Base-by-base conservation (phyloP, 2,888 invertebrate genomes). In the Altica lythri region DNA sequence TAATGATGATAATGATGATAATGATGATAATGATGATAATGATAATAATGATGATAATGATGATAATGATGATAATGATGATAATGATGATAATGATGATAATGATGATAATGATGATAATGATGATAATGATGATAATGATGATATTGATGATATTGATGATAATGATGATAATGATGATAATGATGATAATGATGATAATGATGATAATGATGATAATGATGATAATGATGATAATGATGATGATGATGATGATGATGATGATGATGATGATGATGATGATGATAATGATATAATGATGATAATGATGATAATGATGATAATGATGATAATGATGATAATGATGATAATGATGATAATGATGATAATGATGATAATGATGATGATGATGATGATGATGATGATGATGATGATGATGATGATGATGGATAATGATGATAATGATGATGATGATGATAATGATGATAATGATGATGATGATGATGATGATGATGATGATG, bases 211-310 rank as follows among this genome's bases (percentile, higher is more conserved):
- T 35, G 13, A 35, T 35, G 13, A 35, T 35, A 6, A 35, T 35
- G 13, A 35, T 35, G 13, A 35, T 35, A 6, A 35, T 35, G 13
- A 35, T 35, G 13, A 35, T 35, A 6, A 35, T 35, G 13, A 35
- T 35, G 13, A 35, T 35, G 13, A 35, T 35, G 13, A 35, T 35
- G 13, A 35, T 35, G 13, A 35, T 35, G 13, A 35, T 35, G 13
- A 35, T 35, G 13, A 35, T 35, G 13, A 35, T 35, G 13, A 35
- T 35, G 13, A 35, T 35, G 13, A 35, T 35, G 13, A 35, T 35
- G 13, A 35, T 35, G 13, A 35, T 35, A 35, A 35, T 35, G 35
- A 35, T 35, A 35, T 6, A 35, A 35, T 35, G 6, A 35, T 35
- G 16, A 35, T 16, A 22, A 22, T 22, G 8, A 22, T 22, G 22